A percentile compares a stretch with the other conserved stretches of the same genome.
Conservation (phyloP, 2,797 vertebrate species). For the Botia kubotai region DNA sequence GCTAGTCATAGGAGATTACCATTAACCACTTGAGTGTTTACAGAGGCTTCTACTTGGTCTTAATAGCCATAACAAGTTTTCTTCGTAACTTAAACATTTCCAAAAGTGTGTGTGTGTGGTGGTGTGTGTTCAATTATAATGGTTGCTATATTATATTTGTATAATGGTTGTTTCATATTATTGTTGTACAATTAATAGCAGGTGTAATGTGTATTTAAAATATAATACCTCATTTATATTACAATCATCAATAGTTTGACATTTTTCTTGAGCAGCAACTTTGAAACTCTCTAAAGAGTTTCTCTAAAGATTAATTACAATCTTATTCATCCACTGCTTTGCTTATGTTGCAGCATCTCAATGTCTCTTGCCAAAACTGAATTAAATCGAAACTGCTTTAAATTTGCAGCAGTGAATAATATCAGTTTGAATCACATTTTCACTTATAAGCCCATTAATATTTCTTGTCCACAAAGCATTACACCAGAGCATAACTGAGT, state of each 20-base stretch:
- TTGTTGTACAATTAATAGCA: too few relatives aligned
- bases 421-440: conserved; percentile 1
- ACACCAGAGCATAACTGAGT: too few relatives aligned
- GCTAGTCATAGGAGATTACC: too few relatives aligned
- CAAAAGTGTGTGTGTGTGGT: too few relatives aligned
- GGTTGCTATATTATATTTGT: too few relatives aligned
- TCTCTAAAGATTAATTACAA: background rate
- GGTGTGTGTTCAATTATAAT: too few relatives aligned
- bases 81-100: too few relatives aligned
- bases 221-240: background rate
- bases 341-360: background rate
- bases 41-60: too few relatives aligned
- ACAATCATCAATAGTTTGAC: background rate
- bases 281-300: background rate
- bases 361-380: background rate
- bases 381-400: conserved; percentile 5
- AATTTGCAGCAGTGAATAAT: conserved; percentile 8
- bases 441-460: background rate
- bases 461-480: background rate
- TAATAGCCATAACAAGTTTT: too few relatives aligned
- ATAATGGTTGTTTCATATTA: too few relatives aligned
- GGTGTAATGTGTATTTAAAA: too few relatives aligned
- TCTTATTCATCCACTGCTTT: background rate
- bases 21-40: too few relatives aligned
- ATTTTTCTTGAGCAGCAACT: background rate